Base-by-base conservation (phyloP, 2,113 vertebrate genomes). In the Vicugna pacos region DNA sequence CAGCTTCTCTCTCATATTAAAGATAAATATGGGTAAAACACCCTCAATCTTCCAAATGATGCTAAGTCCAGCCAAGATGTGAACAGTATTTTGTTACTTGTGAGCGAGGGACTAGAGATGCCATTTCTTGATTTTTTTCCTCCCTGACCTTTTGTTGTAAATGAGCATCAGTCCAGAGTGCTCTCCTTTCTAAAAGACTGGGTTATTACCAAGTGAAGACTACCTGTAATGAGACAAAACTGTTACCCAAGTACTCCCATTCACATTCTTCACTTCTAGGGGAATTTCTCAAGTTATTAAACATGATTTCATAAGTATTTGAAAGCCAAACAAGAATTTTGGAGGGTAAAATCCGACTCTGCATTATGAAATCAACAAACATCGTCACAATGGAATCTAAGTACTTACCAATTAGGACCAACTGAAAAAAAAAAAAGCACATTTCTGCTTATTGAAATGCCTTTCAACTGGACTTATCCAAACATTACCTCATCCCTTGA, bases 201-300 rank as follows among this genome's bases (percentile, higher is more conserved):
- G 10, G 3, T 79, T 75, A 46, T 83, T 56, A 56, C 52, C 64
- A 88, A 72, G 80, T 83, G 80, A 86, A 92, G 50, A 88, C 38
- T 20, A 92, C 52, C 26, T 15, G 19, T 70, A 64, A 89, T 70
- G 24, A 91, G 22, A 70, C 46, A 85, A 93, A 72, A 35, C 82
- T 80, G 48, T 38, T 60, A 89, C 32, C 62, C 30, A 83, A 52
- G 50, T 65, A 76, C 28, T 69, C 32, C 79, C 10, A 60, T 69
- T 56, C n/a, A 76, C 69, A 28, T 42, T 69, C 67, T 69, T 82
- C 22, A 82, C 46, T 38, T 70, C 69, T 48, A 32, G 58, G 87
- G 42, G 52, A 92, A 76, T 67, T 81, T 84, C 60, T 96, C 30
- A 46, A 50, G 7, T 72, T 80, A 93, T 77, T 88, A 95, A 90